Evolutionary conservation across 2,888 invertebrate species (phyloP).

Genomic region (Synanthedon vespiformis): DNA sequence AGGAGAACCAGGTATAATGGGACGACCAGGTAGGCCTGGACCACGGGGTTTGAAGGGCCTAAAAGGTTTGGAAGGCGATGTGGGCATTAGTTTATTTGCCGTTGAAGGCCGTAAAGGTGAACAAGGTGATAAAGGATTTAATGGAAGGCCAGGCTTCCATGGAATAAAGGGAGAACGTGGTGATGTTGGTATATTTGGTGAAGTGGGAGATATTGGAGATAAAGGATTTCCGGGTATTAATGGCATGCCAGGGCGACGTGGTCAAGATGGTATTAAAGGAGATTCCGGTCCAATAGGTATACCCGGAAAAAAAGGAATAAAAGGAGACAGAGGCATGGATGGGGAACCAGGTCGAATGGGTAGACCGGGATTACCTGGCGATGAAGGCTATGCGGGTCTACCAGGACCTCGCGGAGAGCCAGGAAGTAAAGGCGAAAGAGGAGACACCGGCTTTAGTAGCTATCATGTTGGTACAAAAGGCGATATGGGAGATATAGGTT

Average conservation of each 20-base stretch:
- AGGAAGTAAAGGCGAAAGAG: conserved; percentile 65
- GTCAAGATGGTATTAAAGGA: conserved; percentile 63
- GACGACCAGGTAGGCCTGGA: conserved; percentile 38
- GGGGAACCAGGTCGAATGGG: conserved; percentile 63
- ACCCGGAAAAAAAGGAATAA: conserved; percentile 63
- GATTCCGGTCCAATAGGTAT: conserved; percentile 66
- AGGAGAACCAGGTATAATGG: conserved; percentile 61
- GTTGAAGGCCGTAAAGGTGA: conserved; percentile 68
- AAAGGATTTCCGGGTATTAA: conserved; percentile 69
- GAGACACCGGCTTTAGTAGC: conserved; percentile 31
- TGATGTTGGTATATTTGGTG: conserved; percentile 64
- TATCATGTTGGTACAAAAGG: conserved; percentile 51
- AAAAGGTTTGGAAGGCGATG: conserved; percentile 46
- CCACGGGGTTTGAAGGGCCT: conserved; percentile 63
- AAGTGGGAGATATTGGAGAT: conserved; percentile 56
- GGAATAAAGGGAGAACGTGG: conserved; percentile 76
- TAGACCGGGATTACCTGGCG: conserved; percentile 68
- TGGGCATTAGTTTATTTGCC: conserved; percentile 23
- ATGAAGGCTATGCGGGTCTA: conserved; percentile 53
- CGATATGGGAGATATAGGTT: conserved; percentile 65
- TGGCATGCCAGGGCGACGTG: conserved; percentile 64
- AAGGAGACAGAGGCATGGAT: conserved; percentile 41
- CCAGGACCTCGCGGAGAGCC: conserved; percentile 61
- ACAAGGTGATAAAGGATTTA: conserved; percentile 69
- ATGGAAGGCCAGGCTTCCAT: conserved; percentile 66